Percentiles rank a stretch among this genome's conserved stretches.
Evolutionary conservation across 2,797 vertebrate genomes (phyloP).

Genomic region (Simalia tracyae): DNA sequence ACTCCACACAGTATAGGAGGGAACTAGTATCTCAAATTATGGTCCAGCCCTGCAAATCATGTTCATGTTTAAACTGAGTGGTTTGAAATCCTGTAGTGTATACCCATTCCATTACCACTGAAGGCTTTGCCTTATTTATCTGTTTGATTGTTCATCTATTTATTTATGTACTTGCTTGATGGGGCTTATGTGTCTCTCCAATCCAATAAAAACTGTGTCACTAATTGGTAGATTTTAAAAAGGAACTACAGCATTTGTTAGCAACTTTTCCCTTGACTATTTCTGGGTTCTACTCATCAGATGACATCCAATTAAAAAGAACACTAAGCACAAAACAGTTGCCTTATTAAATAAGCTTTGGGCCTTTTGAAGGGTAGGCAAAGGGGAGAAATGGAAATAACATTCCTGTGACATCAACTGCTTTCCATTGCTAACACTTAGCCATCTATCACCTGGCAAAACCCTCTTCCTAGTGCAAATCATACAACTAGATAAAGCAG

Average conservation of each 20-base stretch:
- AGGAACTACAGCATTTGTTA: slow-evolving; percentile 45
- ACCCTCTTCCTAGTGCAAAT: neutral
- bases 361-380: slow-evolving; percentile 1
- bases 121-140: neutral
- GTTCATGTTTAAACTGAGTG: neutral
- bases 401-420: neutral
- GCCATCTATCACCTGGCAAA: slow-evolving; percentile 45
- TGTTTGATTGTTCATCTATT: neutral
- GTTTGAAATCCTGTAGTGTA: neutral
- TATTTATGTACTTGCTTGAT: neutral
- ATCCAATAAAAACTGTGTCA: slow-evolving; percentile 37
- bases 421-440: slow-evolving; percentile 39
- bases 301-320: slow-evolving; percentile 1
- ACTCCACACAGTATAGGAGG: neutral
- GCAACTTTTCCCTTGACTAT: slow-evolving; percentile 37
- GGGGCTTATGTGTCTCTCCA: neutral
- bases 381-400: neutral
- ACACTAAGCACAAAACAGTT: slow-evolving; percentile 11
- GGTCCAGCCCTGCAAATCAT: neutral
- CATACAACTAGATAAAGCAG: neutral
- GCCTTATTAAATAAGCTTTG: slow-evolving; percentile 21
- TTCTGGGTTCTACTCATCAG: slow-evolving; percentile 1
- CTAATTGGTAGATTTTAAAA: slow-evolving; percentile 9
- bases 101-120: neutral
- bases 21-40: neutral